phyloP scores from a whole-genome alignment of 2,113 vertebrate species.

The Solenodon paradoxus region DNA sequence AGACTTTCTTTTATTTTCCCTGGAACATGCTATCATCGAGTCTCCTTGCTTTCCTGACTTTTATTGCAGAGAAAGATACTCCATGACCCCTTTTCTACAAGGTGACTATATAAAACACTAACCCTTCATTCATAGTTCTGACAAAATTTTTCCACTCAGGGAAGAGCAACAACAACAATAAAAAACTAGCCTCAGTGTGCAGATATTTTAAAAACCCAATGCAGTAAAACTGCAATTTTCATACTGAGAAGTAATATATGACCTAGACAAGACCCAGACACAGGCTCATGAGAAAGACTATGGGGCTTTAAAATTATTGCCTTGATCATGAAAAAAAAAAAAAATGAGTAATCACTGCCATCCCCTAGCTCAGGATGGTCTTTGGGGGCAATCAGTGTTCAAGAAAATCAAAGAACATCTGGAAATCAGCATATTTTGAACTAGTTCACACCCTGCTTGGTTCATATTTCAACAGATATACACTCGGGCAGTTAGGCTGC shows the following conservation, averaged over 20 bases:
- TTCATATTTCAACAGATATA: conserved; percentile 73
- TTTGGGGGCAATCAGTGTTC: conserved; percentile 74
- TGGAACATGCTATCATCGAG: conserved; percentile 55
- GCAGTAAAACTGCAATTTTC: conserved; percentile 79
- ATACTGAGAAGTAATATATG: conserved; percentile 78
- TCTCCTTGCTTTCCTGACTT: conserved; percentile 67
- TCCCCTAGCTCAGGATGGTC: conserved; percentile 69
- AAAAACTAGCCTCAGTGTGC: conserved; percentile 59
- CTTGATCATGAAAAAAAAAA: conserved; percentile 79
- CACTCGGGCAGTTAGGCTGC: conserved; percentile 55
- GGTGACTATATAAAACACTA: conserved; percentile 45
- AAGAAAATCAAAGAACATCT: conserved; percentile 76
- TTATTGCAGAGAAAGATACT: conserved; percentile 58
- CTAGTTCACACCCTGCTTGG: conserved; percentile 71
- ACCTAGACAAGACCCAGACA: conserved; percentile 80
- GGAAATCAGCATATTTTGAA: conserved; percentile 73
- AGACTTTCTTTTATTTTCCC: conserved; percentile 16
- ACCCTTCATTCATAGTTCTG: conserved; percentile 78
- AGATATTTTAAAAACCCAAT: conserved; percentile 76
- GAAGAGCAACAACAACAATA: background rate
- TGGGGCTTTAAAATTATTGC: conserved; percentile 76
- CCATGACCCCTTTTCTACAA: conserved; percentile 62
- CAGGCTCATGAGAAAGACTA: conserved; percentile 74
- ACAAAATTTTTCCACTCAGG: conserved; percentile 77
- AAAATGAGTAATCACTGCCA: conserved; percentile 75